Evolutionary conservation across 1,140 invertebrate species (phyloP).

Genomic region (Amphibalanus amphitrite): DNA sequence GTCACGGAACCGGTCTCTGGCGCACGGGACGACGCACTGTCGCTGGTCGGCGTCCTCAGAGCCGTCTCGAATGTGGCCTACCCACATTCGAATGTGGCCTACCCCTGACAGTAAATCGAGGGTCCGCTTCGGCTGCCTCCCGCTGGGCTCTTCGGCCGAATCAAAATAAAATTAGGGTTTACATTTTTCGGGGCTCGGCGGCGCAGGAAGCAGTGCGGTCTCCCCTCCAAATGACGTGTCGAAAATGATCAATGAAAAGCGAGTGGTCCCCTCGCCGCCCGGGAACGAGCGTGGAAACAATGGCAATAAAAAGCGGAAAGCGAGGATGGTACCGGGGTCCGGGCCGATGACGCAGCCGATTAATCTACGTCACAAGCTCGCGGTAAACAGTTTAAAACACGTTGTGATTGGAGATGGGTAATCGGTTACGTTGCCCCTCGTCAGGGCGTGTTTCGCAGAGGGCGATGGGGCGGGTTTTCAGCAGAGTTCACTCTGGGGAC

Average conservation of each 20-base stretch:
- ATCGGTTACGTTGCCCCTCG: too few relatives aligned
- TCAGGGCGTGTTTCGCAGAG: too few relatives aligned
- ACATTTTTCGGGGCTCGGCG: neutral
- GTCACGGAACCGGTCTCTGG: too few relatives aligned
- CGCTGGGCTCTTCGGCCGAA: neutral
- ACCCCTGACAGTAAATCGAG: neutral
- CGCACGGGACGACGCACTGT: too few relatives aligned
- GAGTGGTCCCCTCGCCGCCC: neutral
- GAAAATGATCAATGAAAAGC: constrained; percentile 2
- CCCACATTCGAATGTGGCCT: neutral
- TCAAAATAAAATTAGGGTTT: constrained; percentile 1
- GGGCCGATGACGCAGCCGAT: neutral
- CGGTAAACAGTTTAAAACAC: neutral
- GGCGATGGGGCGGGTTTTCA: too few relatives aligned
- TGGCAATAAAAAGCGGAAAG: neutral
- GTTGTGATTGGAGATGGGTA: neutral
- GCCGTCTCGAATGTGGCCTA: too few relatives aligned
- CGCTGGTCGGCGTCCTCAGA: too few relatives aligned
- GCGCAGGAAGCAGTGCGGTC: neutral
- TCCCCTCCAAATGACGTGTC: neutral
- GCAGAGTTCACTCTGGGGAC: too few relatives aligned
- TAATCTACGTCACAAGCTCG: neutral
- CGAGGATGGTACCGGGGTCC: neutral
- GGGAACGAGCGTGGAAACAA: neutral
- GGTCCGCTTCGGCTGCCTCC: too few relatives aligned